Conservation (phyloP, 2,113 vertebrate genomes). For the Ranitomeya imitator region DNA sequence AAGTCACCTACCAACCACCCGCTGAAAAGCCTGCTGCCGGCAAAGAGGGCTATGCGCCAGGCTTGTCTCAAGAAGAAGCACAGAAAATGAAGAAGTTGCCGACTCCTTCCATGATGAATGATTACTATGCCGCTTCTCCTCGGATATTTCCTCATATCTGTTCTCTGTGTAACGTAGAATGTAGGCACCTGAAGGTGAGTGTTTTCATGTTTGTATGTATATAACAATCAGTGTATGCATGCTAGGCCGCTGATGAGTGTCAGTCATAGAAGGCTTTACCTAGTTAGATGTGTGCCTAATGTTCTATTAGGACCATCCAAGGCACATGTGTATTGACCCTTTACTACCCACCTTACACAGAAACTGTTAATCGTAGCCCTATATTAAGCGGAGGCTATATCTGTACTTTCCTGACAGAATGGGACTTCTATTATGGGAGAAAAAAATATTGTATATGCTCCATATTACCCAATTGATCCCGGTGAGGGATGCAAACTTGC, state of each 20-base stretch:
- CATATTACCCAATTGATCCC: neutral
- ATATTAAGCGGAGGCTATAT: neutral
- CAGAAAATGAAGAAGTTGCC: conserved; percentile 78
- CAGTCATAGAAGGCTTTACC: neutral
- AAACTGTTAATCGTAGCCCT: neutral
- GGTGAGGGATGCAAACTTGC: neutral
- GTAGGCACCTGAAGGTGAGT: conserved; percentile 94
- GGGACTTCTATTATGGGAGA: no score
- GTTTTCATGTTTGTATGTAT: conserved; percentile 62
- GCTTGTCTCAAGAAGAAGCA: conserved; percentile 66
- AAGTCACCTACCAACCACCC: conserved; percentile 63
- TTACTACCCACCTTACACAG: neutral
- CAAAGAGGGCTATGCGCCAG: conserved; percentile 77
- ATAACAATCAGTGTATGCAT: conserved; percentile 2
- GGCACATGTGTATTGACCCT: neutral
- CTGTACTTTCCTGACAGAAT: neutral
- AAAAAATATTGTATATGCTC: no score
- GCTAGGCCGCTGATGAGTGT: neutral
- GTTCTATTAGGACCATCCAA: neutral
- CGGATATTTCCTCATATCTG: conserved; percentile 94
- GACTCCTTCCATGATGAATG: conserved; percentile 87
- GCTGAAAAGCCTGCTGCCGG: conserved; percentile 63
- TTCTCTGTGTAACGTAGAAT: conserved; percentile 95
- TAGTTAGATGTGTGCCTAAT: neutral
- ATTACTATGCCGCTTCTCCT: conserved; percentile 89